Evolutionary conservation across 2,888 invertebrate species (phyloP).

Genomic region (Hanleya hanleyi): DNA sequence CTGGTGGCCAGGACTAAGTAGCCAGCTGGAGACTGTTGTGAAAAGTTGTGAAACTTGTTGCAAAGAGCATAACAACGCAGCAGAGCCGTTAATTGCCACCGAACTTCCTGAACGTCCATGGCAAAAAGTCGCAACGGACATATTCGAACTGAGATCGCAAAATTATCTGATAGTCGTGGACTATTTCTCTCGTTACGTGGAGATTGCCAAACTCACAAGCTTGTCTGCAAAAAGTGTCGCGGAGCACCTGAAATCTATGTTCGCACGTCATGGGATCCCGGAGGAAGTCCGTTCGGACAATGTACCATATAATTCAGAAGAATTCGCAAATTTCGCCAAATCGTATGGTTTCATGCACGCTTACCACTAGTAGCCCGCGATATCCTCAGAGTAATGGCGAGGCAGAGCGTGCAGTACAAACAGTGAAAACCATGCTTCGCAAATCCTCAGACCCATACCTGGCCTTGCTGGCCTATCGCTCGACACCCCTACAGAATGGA

Average conservation of each 20-base stretch:
- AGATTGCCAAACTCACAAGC: slow-evolving; percentile 8
- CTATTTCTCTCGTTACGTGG: slow-evolving; percentile 24
- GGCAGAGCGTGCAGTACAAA: slow-evolving; percentile 24
- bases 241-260: slow-evolving; percentile 12
- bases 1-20: slow-evolving; percentile 20
- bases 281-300: slow-evolving; percentile 30
- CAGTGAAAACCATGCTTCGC: slow-evolving; percentile 23
- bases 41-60: slow-evolving; percentile 15
- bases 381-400: slow-evolving; percentile 30
- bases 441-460: slow-evolving; percentile 32
- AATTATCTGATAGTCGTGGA: slow-evolving; percentile 24
- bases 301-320: slow-evolving; percentile 26
- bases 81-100: slow-evolving; percentile 12
- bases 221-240: neutral
- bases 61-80: slow-evolving; percentile 17
- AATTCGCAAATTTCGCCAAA: slow-evolving; percentile 23
- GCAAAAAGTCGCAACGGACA: slow-evolving; percentile 18
- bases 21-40: slow-evolving; percentile 14
- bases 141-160: slow-evolving; percentile 16
- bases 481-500: slow-evolving; percentile 22
- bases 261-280: neutral
- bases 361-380: slow-evolving; percentile 5
- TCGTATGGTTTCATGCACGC: neutral
- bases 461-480: slow-evolving; percentile 30
- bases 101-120: slow-evolving; percentile 21